Evolutionary conservation across 2,113 vertebrate genomes (phyloP).

Genomic region (Pseudopodoces humilis): DNA sequence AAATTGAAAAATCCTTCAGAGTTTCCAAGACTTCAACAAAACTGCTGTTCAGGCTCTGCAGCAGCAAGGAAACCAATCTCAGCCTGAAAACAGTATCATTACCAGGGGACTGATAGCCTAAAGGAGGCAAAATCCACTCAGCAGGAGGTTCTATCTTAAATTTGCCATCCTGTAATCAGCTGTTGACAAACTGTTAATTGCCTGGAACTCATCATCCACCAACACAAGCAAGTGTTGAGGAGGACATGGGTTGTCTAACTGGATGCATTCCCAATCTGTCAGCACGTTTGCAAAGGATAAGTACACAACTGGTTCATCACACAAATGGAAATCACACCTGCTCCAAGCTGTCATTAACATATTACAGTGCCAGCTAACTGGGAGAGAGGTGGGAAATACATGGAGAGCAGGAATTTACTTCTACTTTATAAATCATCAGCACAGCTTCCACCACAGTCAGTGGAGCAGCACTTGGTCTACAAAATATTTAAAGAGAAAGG

Average conservation of each 20-base stretch:
- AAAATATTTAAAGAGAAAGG: not conserved
- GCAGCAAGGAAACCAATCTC: not conserved
- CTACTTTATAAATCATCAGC: not conserved
- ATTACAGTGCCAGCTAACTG: not conserved
- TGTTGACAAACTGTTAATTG: slow-evolving; percentile 50
- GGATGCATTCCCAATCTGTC: slow-evolving; percentile 1
- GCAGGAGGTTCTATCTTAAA: not conserved
- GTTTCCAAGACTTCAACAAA: not conserved
- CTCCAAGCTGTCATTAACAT: slow-evolving; percentile 14
- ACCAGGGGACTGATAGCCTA: not conserved
- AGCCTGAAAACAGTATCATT: not conserved
- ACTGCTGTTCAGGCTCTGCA: not conserved
- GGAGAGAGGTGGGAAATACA: not conserved
- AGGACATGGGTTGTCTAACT: not conserved
- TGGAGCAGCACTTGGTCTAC: not conserved
- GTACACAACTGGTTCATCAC: slow-evolving; percentile 25
- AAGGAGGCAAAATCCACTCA: not conserved
- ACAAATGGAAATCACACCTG: slow-evolving; percentile 34
- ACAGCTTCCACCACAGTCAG: not conserved
- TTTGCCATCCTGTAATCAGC: slow-evolving; percentile 13
- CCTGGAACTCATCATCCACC: slow-evolving; percentile 31
- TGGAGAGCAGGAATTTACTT: not conserved
- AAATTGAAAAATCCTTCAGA: not conserved
- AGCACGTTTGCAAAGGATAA: not conserved
- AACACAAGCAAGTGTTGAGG: slow-evolving; percentile 15